A percentile compares a stretch with the other conserved stretches of the same genome.
Conservation (phyloP, 2,113 vertebrate species). For the Saguinus imperator region DNA sequence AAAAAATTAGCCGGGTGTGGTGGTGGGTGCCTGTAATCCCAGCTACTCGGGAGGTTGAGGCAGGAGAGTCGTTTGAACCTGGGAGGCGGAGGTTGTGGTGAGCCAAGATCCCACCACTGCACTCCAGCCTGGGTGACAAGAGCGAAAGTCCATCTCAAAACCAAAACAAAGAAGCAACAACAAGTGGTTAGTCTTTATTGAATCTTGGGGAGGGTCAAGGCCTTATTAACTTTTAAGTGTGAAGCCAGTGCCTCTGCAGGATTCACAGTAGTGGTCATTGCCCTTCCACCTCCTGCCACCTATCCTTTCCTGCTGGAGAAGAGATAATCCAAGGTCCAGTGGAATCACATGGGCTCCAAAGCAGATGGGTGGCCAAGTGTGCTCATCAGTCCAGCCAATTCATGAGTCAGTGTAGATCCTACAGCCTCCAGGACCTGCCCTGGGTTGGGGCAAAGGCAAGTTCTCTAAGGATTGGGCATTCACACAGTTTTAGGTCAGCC, state of each 20-base stretch:
- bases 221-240: not conserved
- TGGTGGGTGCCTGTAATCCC: no score
- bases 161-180: not conserved
- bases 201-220: not conserved
- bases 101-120: no score
- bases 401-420: not conserved
- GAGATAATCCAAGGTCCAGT: not conserved
- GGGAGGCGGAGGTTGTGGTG: no score
- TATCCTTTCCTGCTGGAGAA: not conserved
- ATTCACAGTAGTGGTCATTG: not conserved
- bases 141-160: no score
- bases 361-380: constrained; percentile 63
- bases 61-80: no score
- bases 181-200: not conserved
- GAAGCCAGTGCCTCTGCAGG: not conserved
- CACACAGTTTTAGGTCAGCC: not conserved
- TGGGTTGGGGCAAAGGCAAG: not conserved
- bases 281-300: not conserved
- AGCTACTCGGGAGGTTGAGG: no score
- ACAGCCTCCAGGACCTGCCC: constrained; percentile 5
- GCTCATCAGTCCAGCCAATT: not conserved
- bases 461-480: not conserved
- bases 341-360: not conserved
- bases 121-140: no score
- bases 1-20: fast-evolving